Base-by-base conservation (phyloP, 2,113 vertebrate species). In the Plestiodon gilberti region DNA sequence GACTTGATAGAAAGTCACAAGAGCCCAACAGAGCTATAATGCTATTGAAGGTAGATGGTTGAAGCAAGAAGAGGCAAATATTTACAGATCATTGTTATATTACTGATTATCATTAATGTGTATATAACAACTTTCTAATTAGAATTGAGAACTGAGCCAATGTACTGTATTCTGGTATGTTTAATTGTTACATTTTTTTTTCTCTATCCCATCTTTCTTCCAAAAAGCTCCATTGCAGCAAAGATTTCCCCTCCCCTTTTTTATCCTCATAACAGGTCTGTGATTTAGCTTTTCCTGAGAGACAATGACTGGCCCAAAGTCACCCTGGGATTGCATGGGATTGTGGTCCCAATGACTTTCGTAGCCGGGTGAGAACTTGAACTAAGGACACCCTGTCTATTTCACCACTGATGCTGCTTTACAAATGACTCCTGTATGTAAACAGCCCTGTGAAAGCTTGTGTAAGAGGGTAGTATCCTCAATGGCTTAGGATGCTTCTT, bases 111-210 rank as follows among this genome's bases (percentile, higher is more conserved):
- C n/a, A n/a, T n/a, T n/a, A n/a, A n/a, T 64, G 85, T 89, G 83
- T 87, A 91, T 25, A 40, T 25, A 74, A 65, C 67, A 75, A 33
- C 17, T 77, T 91, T 94, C 79, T 88, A 23, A 85, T 84, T 38
- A 91, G 91, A 81, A 88, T 86, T 84, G 75, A 89, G 20, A 81
- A 88, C 87, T 84, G 75, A 89, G 20, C 78, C 89, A 86, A 22
- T 70, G 22, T 92, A 93, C 85, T 70, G 22, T 92, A 93, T 86
- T 80, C 89, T 91, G 70, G 94, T 85, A 88, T 65, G 89, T 93
- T 95, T 57, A 71, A n/a, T 35, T 57, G n/a, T 85, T 33, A 70
- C 4, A 30, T 55, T 14, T 76, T 84, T 9, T n/a, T 67, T 70
- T n/a, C n/a, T n/a, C n/a, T 48, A 22, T 69, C 40, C 43, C 64